These are phyloP conservation scores for Amphiduros pacificus DNA, from an alignment of 2,888 invertebrate genomes.

Conservation along the genomic window DNA sequence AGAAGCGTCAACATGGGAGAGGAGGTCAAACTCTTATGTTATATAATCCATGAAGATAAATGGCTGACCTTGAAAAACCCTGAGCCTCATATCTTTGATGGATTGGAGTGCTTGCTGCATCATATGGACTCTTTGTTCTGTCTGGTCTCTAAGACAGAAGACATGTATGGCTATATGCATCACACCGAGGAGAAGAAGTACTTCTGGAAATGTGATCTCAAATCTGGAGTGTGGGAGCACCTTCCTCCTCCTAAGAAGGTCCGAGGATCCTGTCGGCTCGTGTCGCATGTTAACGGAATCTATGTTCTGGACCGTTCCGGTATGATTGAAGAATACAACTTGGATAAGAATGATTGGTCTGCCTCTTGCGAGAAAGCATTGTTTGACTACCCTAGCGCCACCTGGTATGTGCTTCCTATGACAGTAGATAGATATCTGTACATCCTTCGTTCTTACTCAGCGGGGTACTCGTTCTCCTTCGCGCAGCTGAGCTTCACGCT, in stretches of 20 bases:
- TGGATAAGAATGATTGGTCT: conserved; percentile 1
- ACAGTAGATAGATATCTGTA: conserved; percentile 13
- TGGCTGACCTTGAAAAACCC: conserved; percentile 13
- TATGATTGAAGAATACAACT: conserved; percentile 9
- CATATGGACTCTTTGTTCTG: conserved; percentile 11
- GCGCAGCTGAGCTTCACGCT: conserved; percentile 5
- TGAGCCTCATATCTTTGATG: conserved; percentile 5
- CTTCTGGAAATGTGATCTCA: conserved; percentile 11
- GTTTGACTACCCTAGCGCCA: conserved; percentile 13
- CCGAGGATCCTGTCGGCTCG: conserved; percentile 7
- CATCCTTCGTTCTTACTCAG: conserved; percentile 8
- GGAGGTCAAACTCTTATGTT: conserved; percentile 19
- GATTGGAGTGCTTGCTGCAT: conserved; percentile 10
- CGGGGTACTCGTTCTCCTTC: conserved; percentile 9
- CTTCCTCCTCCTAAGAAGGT: conserved; percentile 1
- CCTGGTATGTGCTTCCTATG: conserved; percentile 21
- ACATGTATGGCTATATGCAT: conserved; percentile 20
- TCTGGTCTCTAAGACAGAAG: conserved; percentile 16
- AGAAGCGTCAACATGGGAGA: conserved; percentile 9
- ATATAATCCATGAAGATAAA: conserved; percentile 11
- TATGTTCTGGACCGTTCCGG: conserved; percentile 16
- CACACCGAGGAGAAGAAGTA: conserved; percentile 5
- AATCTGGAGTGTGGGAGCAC: background rate
- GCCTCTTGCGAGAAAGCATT: background rate
- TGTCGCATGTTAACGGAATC: conserved; percentile 16